These are phyloP conservation scores for Drosophila murphyi DNA, from an alignment of 1,140 invertebrate species.

Conservation along the genomic window DNA sequence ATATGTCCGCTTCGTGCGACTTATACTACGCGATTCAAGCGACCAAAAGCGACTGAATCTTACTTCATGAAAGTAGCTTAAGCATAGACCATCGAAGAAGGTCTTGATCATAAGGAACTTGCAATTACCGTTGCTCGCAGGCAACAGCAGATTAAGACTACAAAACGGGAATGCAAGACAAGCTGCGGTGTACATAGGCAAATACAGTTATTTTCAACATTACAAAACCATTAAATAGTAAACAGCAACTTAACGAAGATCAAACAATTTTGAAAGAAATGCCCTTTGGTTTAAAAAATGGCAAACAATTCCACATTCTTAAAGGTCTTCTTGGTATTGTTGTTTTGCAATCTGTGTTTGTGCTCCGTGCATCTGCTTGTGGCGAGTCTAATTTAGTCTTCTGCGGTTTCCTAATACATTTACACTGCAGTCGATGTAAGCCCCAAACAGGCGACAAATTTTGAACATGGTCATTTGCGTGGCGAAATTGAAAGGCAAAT, in stretches of 20 bases:
- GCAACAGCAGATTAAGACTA: too few relatives aligned
- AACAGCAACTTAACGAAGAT: not conserved
- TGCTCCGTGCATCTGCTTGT: not conserved
- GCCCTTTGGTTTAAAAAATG: conserved; percentile 1
- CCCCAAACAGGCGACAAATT: not conserved
- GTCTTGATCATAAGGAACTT: too few relatives aligned
- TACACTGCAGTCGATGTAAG: not conserved
- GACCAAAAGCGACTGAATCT: too few relatives aligned
- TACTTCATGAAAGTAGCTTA: too few relatives aligned
- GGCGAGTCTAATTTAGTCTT: conserved; percentile 1
- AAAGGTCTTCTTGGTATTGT: not conserved
- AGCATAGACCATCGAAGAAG: too few relatives aligned
- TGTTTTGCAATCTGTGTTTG: not conserved
- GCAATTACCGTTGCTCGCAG: too few relatives aligned
- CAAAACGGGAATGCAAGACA: too few relatives aligned
- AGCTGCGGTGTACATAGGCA: too few relatives aligned
- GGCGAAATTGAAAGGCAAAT: conserved; percentile 24
- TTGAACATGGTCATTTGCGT: conserved; percentile 25
- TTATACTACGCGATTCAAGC: too few relatives aligned
- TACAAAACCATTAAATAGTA: conserved; percentile 1
- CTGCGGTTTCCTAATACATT: conserved; percentile 34
- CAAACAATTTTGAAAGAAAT: conserved; percentile 1
- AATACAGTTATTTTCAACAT: not conserved
- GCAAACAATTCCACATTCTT: not conserved
- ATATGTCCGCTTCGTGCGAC: too few relatives aligned